Conservation (phyloP, 2,113 vertebrate genomes). For the Choloepus hoffmanni region DNA sequence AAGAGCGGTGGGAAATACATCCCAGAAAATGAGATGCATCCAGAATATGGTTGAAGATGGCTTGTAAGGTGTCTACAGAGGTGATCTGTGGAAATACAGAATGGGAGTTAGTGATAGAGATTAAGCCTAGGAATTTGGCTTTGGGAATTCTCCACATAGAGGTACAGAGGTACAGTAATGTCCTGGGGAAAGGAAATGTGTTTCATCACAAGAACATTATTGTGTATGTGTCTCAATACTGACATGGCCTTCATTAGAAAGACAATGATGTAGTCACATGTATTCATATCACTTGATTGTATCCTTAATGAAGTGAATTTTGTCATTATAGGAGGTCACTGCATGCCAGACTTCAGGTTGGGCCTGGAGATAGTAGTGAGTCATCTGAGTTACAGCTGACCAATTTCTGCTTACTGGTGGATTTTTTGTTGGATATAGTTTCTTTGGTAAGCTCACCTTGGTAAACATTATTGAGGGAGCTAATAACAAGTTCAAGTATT, state of each 20-base stretch:
- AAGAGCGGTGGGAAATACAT: neutral
- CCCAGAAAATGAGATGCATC: neutral
- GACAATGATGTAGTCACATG: neutral
- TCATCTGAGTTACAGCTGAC: conserved; percentile 91
- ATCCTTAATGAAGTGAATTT: conserved; percentile 68
- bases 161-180: neutral
- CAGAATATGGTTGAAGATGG: neutral
- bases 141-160: neutral
- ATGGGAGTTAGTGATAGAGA: neutral
- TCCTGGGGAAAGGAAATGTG: neutral
- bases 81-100: neutral
- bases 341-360: conserved; percentile 87
- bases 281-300: conserved; percentile 12
- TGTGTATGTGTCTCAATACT: neutral
- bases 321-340: conserved; percentile 91
- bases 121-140: neutral
- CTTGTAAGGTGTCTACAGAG: neutral
- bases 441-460: conserved; percentile 94
- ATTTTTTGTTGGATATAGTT: conserved; percentile 99
- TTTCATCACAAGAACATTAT: neutral
- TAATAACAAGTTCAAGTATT: conserved; percentile 29
- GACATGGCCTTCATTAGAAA: conserved; percentile 9
- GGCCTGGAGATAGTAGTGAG: conserved; percentile 86
- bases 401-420: conserved; percentile 97
- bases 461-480: neutral